phyloP scores from a whole-genome alignment of 2,113 vertebrate genomes.

The Naja naja region DNA sequence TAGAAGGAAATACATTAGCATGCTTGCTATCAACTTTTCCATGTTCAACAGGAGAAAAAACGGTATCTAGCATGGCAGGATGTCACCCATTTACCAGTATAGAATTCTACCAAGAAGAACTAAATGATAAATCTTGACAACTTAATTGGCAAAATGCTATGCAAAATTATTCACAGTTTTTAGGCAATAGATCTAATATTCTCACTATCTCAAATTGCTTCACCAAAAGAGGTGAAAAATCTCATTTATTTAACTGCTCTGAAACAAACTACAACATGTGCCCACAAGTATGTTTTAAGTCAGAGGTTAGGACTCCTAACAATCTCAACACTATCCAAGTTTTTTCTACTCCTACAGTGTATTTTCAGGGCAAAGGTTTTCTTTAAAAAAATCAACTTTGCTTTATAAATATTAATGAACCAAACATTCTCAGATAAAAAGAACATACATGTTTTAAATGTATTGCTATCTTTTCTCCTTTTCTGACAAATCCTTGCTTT shows the following conservation, averaged over 20 bases:
- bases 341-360: background rate
- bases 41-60: background rate
- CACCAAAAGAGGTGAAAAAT: background rate
- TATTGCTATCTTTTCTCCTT: constrained; percentile 25
- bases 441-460: background rate
- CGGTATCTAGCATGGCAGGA: background rate
- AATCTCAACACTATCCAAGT: background rate
- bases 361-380: background rate
- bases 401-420: constrained; percentile 3
- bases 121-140: background rate
- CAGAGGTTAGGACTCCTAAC: background rate
- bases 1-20: background rate
- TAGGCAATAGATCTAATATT: background rate
- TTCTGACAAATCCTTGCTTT: constrained; percentile 45
- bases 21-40: background rate
- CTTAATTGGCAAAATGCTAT: background rate
- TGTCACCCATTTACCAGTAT: background rate
- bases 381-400: background rate
- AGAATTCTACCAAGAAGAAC: background rate
- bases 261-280: background rate
- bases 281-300: background rate
- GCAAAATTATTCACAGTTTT: background rate
- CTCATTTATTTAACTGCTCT: background rate
- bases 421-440: constrained; percentile 18
- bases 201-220: background rate